Base-by-base conservation (phyloP, 2,888 invertebrate species). In the Synergus japonicus region DNA sequence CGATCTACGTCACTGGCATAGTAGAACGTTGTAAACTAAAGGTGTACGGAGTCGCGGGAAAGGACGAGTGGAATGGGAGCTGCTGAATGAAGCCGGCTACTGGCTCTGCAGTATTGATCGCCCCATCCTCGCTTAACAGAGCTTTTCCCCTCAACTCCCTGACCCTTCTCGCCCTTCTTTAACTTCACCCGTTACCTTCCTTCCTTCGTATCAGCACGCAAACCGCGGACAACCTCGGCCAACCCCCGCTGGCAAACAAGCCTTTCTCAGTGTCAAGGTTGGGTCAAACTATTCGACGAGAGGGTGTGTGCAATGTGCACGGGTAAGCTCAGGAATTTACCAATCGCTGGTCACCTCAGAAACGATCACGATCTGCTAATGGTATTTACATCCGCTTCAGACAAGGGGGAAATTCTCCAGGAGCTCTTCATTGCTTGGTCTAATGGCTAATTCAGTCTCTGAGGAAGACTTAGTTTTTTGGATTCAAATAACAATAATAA, bases 221-320 rank as follows among this genome's bases (percentile, higher is more conserved):
- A 46, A 63, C 78, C 60, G 49, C 37, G 81, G 83, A 82, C 84
- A 81, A 82, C 77, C 78, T 29, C 79, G 79, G 54, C 73, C 79
- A 77, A 80, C 83, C 82, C 81, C 80, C 81, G 77, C 78, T 69
- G 78, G 81, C 86, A 79, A 85, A 85, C 88, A 69, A 78, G 77
- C 81, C 84, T 83, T 84, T 81, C 82, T 86, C 89, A 89, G 86
- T 89, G 89, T 89, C 89, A 89, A 89, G 89, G 89, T 89, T 88
- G 84, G 86, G 85, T 87, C 87, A 86, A 76, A 79, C 82, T 58
- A 77, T 81, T 76, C 80, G 78, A 43, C 64, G 76, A 67, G 65
- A 78, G 78, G 69, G 46, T 69, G 22, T 66, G 43, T 67, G 18
- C 43, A 58, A 12, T 43, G 43, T 65, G 65, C 9, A 49, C 2